Percentiles rank a stretch among this genome's conserved stretches.
phyloP scores from a whole-genome alignment of 2,113 vertebrate species.

The Carettochelys insculpta region DNA sequence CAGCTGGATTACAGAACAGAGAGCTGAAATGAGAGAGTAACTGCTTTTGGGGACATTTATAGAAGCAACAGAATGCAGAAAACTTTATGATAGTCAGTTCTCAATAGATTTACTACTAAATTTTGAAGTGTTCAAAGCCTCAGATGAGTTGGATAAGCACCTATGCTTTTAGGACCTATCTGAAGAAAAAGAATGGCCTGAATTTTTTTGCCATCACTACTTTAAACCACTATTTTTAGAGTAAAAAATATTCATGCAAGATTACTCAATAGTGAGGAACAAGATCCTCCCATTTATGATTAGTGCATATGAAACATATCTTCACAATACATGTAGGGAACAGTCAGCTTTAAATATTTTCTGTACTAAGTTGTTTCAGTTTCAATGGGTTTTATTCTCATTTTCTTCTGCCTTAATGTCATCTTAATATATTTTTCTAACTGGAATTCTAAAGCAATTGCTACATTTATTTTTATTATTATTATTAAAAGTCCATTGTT shows the following conservation, averaged over 20 bases:
- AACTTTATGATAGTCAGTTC: background rate
- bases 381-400: background rate
- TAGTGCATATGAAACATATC: rapidly evolving
- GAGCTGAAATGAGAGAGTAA: background rate
- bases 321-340: background rate
- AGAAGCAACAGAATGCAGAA: background rate
- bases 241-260: background rate
- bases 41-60: background rate
- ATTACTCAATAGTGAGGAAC: background rate
- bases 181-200: background rate
- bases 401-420: background rate
- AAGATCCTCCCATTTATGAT: background rate
- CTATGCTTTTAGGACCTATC: background rate
- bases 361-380: background rate
- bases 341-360: background rate
- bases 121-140: background rate
- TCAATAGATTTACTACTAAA: background rate
- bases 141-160: background rate
- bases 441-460: background rate
- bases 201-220: background rate
- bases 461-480: too few relatives aligned
- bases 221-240: background rate
- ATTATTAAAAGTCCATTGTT: background rate
- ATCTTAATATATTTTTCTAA: background rate
- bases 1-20: background rate